Percentiles rank a stretch among this genome's conserved stretches.
Evolutionary conservation across 2,797 vertebrate genomes (phyloP).

Genomic region (Dermochelys coriacea): DNA sequence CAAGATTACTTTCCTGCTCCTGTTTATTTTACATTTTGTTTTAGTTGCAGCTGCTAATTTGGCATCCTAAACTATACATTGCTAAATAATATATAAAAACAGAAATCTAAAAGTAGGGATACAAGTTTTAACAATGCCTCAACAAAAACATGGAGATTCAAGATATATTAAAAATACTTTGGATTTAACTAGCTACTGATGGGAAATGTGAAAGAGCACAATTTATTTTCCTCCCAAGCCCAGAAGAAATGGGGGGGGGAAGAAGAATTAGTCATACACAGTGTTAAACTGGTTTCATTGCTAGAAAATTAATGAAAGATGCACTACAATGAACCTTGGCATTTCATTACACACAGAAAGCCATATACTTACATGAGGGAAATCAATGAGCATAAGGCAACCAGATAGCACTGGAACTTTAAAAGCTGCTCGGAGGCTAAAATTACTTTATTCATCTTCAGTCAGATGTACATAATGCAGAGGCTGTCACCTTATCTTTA

Average conservation of each 20-base stretch:
- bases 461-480: constrained; percentile 24
- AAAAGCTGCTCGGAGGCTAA: constrained; percentile 48
- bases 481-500: constrained; percentile 4
- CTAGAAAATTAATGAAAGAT: constrained; percentile 72
- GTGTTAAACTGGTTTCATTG: constrained; percentile 74
- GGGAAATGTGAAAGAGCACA: constrained; percentile 27
- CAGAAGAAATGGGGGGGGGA: not conserved
- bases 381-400: constrained; percentile 63
- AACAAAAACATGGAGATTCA: constrained; percentile 11
- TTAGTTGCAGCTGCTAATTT: not conserved
- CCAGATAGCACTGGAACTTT: constrained; percentile 42
- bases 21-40: not conserved
- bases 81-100: not conserved
- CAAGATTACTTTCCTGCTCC: not conserved
- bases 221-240: constrained; percentile 39
- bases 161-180: constrained; percentile 10
- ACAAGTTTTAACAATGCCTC: not conserved
- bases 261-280: constrained; percentile 45
- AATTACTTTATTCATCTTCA: constrained; percentile 67
- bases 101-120: constrained; percentile 14
- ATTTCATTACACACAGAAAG: constrained; percentile 59
- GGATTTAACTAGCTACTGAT: constrained; percentile 29
- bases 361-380: constrained; percentile 43
- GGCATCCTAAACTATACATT: not conserved
- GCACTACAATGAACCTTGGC: constrained; percentile 48